Evolutionary conservation across 2,797 vertebrate species (phyloP).

Genomic region (Pampus argenteus): DNA sequence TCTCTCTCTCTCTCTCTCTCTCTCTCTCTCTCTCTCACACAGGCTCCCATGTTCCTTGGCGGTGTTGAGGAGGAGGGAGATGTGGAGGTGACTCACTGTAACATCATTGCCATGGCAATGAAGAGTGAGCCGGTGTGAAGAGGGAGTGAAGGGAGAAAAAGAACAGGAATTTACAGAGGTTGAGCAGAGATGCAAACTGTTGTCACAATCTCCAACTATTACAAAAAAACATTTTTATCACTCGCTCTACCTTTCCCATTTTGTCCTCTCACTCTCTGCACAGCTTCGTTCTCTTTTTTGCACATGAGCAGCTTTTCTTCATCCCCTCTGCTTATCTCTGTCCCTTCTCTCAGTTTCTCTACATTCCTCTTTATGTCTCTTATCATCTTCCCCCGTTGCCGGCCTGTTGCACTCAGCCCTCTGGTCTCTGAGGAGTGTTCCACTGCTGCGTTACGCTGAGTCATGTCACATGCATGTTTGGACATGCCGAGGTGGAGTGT

Average conservation of each 20-base stretch:
- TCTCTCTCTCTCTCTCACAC: conserved; percentile 50
- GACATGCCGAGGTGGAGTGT: conserved; percentile 62
- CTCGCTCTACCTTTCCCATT: background rate
- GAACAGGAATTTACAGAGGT: conserved; percentile 60
- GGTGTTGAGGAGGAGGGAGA: conserved; percentile 75
- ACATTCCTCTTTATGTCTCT: conserved; percentile 37
- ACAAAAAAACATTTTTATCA: conserved; percentile 10
- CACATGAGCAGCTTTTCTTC: conserved; percentile 24
- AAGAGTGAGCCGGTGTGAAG: conserved; percentile 64
- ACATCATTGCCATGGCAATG: conserved; percentile 85
- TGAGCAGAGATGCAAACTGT: conserved; percentile 49
- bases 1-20: conserved; percentile 10
- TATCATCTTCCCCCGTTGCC: conserved; percentile 41
- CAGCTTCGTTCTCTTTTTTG: conserved; percentile 39
- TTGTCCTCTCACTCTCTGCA: background rate
- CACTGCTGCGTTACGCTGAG: conserved; percentile 59
- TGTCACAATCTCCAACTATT: conserved; percentile 36
- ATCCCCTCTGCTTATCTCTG: conserved; percentile 18
- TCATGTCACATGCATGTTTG: conserved; percentile 73
- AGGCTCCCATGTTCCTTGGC: conserved; percentile 70
- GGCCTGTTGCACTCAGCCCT: conserved; percentile 37
- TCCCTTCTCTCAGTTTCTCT: conserved; percentile 13
- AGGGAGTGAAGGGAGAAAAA: conserved; percentile 48
- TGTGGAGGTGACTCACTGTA: conserved; percentile 83
- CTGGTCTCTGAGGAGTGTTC: conserved; percentile 64